Evolutionary conservation across 2,797 vertebrate species (phyloP), one percentile per base, ranked within the genome.

Genomic region (Takifugu rubripes): DNA sequence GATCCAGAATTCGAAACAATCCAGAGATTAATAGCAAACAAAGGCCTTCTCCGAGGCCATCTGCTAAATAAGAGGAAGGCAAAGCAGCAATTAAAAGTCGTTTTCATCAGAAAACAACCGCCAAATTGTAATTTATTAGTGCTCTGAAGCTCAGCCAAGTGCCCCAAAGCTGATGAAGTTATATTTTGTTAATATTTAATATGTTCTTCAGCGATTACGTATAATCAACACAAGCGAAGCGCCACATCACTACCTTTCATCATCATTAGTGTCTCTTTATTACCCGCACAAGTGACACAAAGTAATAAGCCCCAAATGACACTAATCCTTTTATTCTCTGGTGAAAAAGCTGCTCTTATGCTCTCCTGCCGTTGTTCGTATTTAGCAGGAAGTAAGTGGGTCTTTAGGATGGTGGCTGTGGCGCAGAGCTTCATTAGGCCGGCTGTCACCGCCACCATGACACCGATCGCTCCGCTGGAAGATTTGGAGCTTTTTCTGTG

Each of bases 141-240:
- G 33, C 50, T 73, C 43, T 68, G 51, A 24, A 7, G 42, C 44
- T 33, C 36, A 61, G 45, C 31, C 53, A 73, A 63, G 69, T 75
- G 57, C 42, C 56, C 21, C 21, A 24, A 52, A 27, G 54, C 15
- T 61, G 25, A 72, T 61, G 16, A 74, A 49, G 43, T 61, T 50
- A 63, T 72, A 53, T 65, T 74, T 68, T 65, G 52, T 59, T 72
- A 67, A 75, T 68, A 70, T 70, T 70, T 57, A 77, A 61, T 62
- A 63, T 61, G 45, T 68, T 66, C 58, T 61, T 52, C 48, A 68
- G 64, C 52, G 72, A 63, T 75, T 75, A 71, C 60, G 62, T 46
- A 61, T 54, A 64, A 75, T 67, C 49, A 49, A 52, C 44, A 74
- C 66, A 40, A 67, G 56, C 57, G 31, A 62, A 66, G 17, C 52